Evolutionary conservation across 2,888 invertebrate species (phyloP).

Genomic region (Microctonus aethiopoides): DNA sequence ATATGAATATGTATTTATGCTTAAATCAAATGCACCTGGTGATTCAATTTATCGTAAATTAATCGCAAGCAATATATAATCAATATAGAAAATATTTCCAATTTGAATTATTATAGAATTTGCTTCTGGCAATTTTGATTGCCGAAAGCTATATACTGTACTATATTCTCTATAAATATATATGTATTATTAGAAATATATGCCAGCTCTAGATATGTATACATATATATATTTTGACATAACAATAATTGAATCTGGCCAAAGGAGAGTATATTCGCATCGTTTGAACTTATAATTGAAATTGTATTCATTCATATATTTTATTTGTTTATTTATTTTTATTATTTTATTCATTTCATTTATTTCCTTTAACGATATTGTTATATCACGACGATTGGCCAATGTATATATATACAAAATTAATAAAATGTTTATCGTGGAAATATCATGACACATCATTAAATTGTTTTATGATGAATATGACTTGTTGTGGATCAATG

Average conservation of each 20-base stretch:
- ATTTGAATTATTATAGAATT: slow-evolving; percentile 17
- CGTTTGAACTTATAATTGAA: slow-evolving; percentile 18
- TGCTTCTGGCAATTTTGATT: not conserved
- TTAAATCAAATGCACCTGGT: not conserved
- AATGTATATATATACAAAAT: not conserved
- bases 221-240: not conserved
- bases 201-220: not conserved
- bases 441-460: not conserved
- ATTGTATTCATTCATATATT: not conserved
- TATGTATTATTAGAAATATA: too few species aligned
- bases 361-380: not conserved
- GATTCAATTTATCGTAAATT: slow-evolving; percentile 9
- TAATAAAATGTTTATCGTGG: not conserved
- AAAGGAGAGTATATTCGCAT: not conserved
- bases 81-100: not conserved
- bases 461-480: not conserved
- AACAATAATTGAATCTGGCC: not conserved
- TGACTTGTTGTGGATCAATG: not conserved
- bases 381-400: not conserved
- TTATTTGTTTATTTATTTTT: not conserved
- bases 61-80: slow-evolving; percentile 1
- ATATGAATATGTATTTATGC: not conserved
- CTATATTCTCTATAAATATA: too few species aligned
- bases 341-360: too few species aligned
- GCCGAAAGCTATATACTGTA: not conserved